These are phyloP conservation scores for Callospermophilus lateralis DNA, from an alignment of 2,113 vertebrate species.

Conservation along the genomic window DNA sequence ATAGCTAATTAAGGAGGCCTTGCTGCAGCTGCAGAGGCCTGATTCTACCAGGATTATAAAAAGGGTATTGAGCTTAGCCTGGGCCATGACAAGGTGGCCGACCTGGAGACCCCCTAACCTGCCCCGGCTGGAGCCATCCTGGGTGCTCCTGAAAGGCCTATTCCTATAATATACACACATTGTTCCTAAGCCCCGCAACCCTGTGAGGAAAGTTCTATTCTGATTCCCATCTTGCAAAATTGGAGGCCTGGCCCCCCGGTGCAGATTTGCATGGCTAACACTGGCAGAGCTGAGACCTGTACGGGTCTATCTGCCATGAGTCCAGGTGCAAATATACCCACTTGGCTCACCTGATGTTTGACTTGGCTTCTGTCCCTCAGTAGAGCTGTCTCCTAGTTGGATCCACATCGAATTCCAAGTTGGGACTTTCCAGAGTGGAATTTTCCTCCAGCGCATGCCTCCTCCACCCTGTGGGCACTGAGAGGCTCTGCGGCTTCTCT, in stretches of 20 bases:
- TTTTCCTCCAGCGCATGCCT: background rate
- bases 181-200: background rate
- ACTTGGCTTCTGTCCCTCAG: background rate
- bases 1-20: background rate
- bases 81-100: accelerated
- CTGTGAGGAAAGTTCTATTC: background rate
- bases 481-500: background rate
- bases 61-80: too few relatives aligned
- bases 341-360: background rate
- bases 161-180: background rate
- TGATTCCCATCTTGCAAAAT: background rate
- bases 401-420: background rate
- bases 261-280: too few relatives aligned
- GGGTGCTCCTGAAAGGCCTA: accelerated
- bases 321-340: background rate
- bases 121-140: accelerated
- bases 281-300: background rate
- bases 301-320: background rate
- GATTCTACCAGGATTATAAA: background rate
- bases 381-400: background rate
- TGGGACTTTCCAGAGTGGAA: background rate
- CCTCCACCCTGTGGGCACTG: background rate
- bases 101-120: accelerated
- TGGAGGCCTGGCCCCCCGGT: background rate
- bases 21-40: background rate